Evolutionary conservation across 2,888 invertebrate genomes (phyloP).

Genomic region (Drosophila paranaensis): DNA sequence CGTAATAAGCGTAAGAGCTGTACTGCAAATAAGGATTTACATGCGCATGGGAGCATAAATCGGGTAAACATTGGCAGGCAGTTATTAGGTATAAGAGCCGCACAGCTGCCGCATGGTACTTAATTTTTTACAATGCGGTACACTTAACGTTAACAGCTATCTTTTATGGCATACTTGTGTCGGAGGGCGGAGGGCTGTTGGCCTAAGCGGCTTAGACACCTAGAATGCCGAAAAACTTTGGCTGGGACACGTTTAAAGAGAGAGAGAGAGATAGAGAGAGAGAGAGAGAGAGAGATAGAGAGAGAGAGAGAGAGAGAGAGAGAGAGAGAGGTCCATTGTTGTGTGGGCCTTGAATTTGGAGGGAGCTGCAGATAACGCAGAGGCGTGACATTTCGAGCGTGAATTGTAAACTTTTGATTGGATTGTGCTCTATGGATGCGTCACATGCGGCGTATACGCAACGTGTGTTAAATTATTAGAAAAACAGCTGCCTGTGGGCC

Average conservation of each 20-base stretch:
- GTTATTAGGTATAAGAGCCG: constrained; percentile 27
- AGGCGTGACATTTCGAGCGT: constrained; percentile 72
- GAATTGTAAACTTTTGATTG: constrained; percentile 78
- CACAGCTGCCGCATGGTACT: constrained; percentile 52
- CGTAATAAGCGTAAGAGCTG: constrained; percentile 54
- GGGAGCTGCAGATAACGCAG: constrained; percentile 24
- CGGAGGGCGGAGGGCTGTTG: constrained; percentile 25
- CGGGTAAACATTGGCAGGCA: constrained; percentile 45
- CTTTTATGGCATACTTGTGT: constrained; percentile 55
- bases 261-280: constrained; percentile 3
- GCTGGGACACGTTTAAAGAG: constrained; percentile 25
- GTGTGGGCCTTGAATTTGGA: constrained; percentile 8
- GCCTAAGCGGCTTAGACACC: constrained; percentile 68
- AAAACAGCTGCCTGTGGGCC: constrained; percentile 39
- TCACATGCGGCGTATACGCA: constrained; percentile 57
- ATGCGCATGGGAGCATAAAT: constrained; percentile 36
- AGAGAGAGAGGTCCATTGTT: constrained; percentile 23
- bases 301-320: neutral
- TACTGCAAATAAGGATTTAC: constrained; percentile 47
- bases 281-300: constrained; percentile 6
- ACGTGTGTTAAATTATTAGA: constrained; percentile 70
- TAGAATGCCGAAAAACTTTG: constrained; percentile 25
- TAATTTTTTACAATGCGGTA: constrained; percentile 60
- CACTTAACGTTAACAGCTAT: constrained; percentile 52
- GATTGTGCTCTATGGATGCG: constrained; percentile 65